These are phyloP conservation scores for Holcopasites calliopsidis DNA, from an alignment of 1,140 invertebrate genomes.

Conservation along the genomic window DNA sequence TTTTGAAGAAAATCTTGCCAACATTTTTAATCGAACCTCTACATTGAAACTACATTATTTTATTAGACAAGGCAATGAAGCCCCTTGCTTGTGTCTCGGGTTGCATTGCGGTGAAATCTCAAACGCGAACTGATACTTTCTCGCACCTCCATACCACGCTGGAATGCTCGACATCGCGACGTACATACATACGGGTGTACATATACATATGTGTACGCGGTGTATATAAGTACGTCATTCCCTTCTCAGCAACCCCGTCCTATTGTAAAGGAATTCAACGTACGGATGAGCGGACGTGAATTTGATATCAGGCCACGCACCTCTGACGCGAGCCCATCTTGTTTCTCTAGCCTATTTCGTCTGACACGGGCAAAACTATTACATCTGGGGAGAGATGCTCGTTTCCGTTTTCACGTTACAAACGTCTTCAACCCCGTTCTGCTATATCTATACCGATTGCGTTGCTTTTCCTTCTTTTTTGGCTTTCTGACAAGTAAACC, in stretches of 20 bases:
- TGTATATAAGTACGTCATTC: not conserved
- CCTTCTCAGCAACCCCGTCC: not conserved
- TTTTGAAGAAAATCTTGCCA: too few species aligned
- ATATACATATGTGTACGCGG: too few species aligned
- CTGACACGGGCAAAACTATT: conserved; percentile 11
- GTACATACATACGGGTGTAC: too few species aligned
- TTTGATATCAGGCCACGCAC: conserved; percentile 1
- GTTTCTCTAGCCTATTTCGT: conserved; percentile 13
- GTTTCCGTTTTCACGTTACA: too few species aligned
- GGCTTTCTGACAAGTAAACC: too few species aligned
- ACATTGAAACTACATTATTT: not conserved
- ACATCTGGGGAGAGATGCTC: not conserved
- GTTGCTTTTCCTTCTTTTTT: too few species aligned
- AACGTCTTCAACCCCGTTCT: too few species aligned
- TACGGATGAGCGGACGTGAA: not conserved
- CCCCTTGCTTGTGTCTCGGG: not conserved
- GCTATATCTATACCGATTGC: too few species aligned
- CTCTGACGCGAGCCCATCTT: conserved; percentile 5
- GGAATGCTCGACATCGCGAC: not conserved
- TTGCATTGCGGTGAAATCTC: not conserved
- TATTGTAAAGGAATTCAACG: not conserved
- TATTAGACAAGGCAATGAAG: not conserved
- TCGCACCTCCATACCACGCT: too few species aligned
- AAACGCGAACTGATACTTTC: not conserved
- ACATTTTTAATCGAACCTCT: not conserved